Percentiles rank a stretch among this genome's conserved stretches.
Evolutionary conservation across 1,140 invertebrate species (phyloP).

Genomic region (Cherax destructor): DNA sequence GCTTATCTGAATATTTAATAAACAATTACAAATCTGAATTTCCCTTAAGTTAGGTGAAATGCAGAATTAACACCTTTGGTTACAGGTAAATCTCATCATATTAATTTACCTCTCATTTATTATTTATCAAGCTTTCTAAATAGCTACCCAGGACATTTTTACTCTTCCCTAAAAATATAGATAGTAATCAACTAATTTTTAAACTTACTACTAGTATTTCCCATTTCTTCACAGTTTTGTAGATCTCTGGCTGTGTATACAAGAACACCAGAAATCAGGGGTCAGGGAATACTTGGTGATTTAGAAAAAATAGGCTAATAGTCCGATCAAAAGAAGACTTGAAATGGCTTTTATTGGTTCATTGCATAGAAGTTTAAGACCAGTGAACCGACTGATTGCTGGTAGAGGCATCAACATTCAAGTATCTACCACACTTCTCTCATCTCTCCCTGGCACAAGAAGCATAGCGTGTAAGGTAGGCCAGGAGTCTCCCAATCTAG

Average conservation of each 20-base stretch:
- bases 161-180: neutral
- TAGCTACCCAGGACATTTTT: neutral
- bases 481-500: constrained; percentile 3
- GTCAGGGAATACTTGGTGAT: neutral
- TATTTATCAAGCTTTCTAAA: neutral
- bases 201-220: constrained; percentile 1
- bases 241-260: neutral
- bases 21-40: too few relatives aligned
- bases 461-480: constrained; percentile 56
- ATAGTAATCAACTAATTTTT: neutral
- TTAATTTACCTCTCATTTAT: neutral
- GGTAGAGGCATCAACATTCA: constrained; percentile 11
- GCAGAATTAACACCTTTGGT: too few relatives aligned
- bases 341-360: constrained; percentile 31
- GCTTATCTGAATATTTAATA: neutral
- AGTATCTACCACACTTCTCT: constrained; percentile 27
- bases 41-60: too few relatives aligned
- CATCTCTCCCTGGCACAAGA: constrained; percentile 54
- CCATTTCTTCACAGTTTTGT: constrained; percentile 34
- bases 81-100: too few relatives aligned
- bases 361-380: constrained; percentile 19
- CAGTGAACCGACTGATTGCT: constrained; percentile 2
- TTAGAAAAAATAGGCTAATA: constrained; percentile 6
- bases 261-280: constrained; percentile 2
- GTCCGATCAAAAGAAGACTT: neutral